Evolutionary conservation across 2,888 invertebrate species (phyloP), one percentile per base, ranked within the genome.

Genomic region (Scaptomyza tumidula): DNA sequence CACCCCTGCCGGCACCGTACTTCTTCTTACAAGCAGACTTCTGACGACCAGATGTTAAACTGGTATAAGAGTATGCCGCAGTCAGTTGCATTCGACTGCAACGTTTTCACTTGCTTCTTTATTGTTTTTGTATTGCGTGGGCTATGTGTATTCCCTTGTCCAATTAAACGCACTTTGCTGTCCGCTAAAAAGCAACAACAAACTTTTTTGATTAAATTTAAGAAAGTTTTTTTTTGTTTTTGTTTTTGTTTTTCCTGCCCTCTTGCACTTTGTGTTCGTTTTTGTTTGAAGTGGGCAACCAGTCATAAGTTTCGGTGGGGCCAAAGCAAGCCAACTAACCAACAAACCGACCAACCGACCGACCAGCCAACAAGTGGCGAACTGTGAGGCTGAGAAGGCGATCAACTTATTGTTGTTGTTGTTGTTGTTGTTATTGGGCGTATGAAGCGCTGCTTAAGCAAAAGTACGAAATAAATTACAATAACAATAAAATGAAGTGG

Each of bases 151-250:
- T 88, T 86, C 88, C 88, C 88, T 82, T 71, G 86, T 82, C 67
- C 88, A 86, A 88, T 83, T 86, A 87, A 86, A 82, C 82, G 76
- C 84, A 62, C 72, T 81, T 84, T 78, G 75, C 75, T 66, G 57
- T 63, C 80, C 67, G 57, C 78, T 59, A 67, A 73, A 76, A 77
- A 75, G 71, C 66, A 81, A 67, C 62, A 84, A 67, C 71, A 57
- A 80, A 85, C 66, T 85, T 83, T 83, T 83, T 83, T 85, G 87
- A 83, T 83, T 83, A 87, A 83, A 83, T 87, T 81, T 78, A 85
- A 72, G 66, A 83, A 80, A 84, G 76, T 9, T 41, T 39, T 39
- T 13, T 33, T 31, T 3, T 13, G 6, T n/a, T 19, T 13, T 19
- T 16, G 7, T 44, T 44, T 3, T 33, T 33, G 33, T 33, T 10